Conservation (phyloP, 2,113 vertebrate genomes). For the Coreoperca whiteheadi region DNA sequence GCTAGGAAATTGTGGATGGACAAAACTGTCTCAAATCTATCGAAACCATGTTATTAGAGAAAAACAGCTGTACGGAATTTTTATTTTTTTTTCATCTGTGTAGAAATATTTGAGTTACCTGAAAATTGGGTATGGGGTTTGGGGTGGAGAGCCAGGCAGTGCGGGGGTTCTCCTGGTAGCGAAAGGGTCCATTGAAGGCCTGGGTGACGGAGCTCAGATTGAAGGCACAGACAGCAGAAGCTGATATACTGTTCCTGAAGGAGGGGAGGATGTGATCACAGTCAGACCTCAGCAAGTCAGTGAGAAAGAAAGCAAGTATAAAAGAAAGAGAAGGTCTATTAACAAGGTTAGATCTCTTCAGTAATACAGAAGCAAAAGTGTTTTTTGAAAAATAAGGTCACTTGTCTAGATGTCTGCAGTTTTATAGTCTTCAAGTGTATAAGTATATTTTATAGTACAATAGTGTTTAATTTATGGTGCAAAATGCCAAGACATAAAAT, state of each 20-base stretch:
- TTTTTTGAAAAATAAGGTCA: too few species aligned
- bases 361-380: too few species aligned
- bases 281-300: background rate
- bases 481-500: too few species aligned
- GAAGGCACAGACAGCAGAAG: constrained; percentile 95
- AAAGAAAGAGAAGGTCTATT: background rate
- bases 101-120: constrained; percentile 78
- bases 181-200: constrained; percentile 94
- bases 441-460: too few species aligned
- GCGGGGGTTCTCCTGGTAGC: constrained; percentile 96
- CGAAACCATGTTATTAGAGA: background rate
- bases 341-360: background rate
- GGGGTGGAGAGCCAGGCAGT: constrained; percentile 94
- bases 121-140: constrained; percentile 95
- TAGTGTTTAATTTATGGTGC: too few species aligned
- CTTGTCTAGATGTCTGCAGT: too few species aligned
- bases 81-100: background rate
- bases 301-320: background rate
- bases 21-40: background rate
- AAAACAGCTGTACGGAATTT: background rate
- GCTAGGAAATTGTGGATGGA: background rate
- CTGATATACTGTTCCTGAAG: constrained; percentile 94
- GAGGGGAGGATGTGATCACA: background rate
- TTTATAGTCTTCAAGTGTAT: too few species aligned
- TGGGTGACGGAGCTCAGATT: constrained; percentile 93